Evolutionary conservation across 2,113 vertebrate species (phyloP), one percentile per base, ranked within the genome.

Genomic region (Okapia johnstoni): DNA sequence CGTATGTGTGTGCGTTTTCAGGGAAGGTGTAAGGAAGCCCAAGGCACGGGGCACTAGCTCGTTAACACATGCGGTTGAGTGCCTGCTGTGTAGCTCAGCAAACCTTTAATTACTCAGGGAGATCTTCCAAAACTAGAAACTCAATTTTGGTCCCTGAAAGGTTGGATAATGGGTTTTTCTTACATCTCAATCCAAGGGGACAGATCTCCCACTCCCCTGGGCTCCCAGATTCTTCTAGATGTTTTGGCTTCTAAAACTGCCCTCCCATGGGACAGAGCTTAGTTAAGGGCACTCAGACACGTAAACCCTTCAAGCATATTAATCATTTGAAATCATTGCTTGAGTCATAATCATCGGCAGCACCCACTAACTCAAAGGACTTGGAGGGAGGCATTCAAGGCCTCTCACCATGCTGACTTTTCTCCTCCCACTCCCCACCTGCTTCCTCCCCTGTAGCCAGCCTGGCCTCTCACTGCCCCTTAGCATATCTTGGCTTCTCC

Each of bases 201-300:
- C 81, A 28, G n/a, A 96, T 90, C 55, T 70, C 88, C 48, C 30
- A 30, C 52, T 97, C 81, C 90, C 93, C 46, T 63, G 77, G 80
- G 95, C 48, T 52, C 46, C 40, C 85, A 86, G 95, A 95, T 91
- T 95, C 93, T 98, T 97, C 89, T 88, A 92, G 88, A 95, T 95
- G 85, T 95, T 98, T 95, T 97, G 97, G 97, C 96, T 97, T 97
- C 96, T 96, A 90, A 96, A 96, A 94, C 76, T 60, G 16, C 70
- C 77, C 8, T 95, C 76, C 60, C 92, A 15, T 0, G 6, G 83
- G 95, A 86, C 16, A 86, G 57, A 83, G 85, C 81, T 96, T 92
- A 93, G 94, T 92, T 94, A 98, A 94, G 76, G 77, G 93, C 85
- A 21, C 93, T 55, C 76, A 70, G 88, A 96, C 84, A 85, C 63